Percentiles rank a stretch among this genome's conserved stretches.
Evolutionary conservation across 2,888 invertebrate species (phyloP).

Genomic region (Drosophila picticornis): DNA sequence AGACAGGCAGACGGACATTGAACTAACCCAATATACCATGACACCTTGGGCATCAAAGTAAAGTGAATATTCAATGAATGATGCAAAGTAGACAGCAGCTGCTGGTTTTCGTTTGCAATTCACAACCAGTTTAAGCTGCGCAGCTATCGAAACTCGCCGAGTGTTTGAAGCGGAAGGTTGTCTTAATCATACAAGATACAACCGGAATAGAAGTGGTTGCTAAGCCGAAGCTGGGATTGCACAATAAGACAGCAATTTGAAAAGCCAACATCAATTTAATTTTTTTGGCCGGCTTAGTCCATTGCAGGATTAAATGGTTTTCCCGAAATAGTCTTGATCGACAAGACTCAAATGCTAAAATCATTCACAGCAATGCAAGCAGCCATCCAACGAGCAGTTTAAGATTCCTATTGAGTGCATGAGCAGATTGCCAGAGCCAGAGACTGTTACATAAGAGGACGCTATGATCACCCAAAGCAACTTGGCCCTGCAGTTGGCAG

Average conservation of each 20-base stretch:
- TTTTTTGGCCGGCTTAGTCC: neutral
- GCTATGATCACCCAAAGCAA: too few relatives aligned
- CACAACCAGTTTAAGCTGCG: neutral
- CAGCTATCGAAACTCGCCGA: neutral
- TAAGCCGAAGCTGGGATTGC: neutral
- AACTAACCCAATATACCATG: too few relatives aligned
- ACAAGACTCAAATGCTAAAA: neutral
- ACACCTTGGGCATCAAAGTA: too few relatives aligned
- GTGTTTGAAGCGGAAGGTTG: neutral
- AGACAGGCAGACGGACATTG: too few relatives aligned
- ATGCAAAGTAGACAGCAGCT: neutral
- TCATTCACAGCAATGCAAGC: neutral
- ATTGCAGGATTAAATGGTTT: neutral
- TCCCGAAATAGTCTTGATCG: neutral
- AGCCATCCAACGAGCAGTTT: neutral
- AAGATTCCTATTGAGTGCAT: neutral
- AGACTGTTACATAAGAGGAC: too few relatives aligned
- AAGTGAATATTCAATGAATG: neutral
- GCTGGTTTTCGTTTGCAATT: neutral
- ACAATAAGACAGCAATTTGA: neutral
- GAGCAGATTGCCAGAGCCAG: neutral
- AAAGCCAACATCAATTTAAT: neutral
- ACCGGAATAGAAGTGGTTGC: neutral
- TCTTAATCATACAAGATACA: neutral
- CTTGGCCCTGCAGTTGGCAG: too few relatives aligned